phyloP scores from a whole-genome alignment of 2,113 vertebrate genomes.

The Cephalopterus ornatus region DNA sequence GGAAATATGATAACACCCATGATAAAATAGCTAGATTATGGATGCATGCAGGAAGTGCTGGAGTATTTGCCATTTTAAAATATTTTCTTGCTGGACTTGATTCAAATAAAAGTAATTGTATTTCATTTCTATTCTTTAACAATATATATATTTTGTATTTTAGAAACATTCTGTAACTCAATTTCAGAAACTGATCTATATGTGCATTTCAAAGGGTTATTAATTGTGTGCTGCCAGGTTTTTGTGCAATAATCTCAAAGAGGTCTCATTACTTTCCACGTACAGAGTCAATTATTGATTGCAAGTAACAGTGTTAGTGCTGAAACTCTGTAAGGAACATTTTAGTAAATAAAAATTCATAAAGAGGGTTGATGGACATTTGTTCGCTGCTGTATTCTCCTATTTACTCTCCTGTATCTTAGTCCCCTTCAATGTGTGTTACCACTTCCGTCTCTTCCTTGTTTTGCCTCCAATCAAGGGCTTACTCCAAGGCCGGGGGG shows the following conservation, averaged over 20 bases:
- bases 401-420: neutral
- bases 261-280: neutral
- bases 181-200: slow-evolving; percentile 9
- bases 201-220: slow-evolving; percentile 13
- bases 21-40: slow-evolving; percentile 18
- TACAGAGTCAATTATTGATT: neutral
- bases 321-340: neutral
- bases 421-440: neutral
- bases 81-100: slow-evolving; percentile 40
- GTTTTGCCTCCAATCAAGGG: neutral
- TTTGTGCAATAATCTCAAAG: slow-evolving; percentile 53
- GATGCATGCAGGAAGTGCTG: slow-evolving; percentile 39
- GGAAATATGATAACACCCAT: neutral
- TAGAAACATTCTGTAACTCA: neutral
- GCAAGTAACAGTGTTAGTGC: slow-evolving; percentile 4
- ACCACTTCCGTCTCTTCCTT: neutral
- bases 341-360: slow-evolving; percentile 38
- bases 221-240: slow-evolving; percentile 24
- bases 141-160: slow-evolving; percentile 27
- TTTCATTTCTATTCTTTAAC: slow-evolving; percentile 47
- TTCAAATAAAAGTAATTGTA: slow-evolving; percentile 69
- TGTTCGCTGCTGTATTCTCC: neutral
- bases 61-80: slow-evolving; percentile 43
- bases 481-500: neutral
- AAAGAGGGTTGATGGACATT: neutral